A percentile compares a stretch with the other conserved stretches of the same genome.
Conservation (phyloP, 2,797 vertebrate genomes). For the Carcharodon carcharias region DNA sequence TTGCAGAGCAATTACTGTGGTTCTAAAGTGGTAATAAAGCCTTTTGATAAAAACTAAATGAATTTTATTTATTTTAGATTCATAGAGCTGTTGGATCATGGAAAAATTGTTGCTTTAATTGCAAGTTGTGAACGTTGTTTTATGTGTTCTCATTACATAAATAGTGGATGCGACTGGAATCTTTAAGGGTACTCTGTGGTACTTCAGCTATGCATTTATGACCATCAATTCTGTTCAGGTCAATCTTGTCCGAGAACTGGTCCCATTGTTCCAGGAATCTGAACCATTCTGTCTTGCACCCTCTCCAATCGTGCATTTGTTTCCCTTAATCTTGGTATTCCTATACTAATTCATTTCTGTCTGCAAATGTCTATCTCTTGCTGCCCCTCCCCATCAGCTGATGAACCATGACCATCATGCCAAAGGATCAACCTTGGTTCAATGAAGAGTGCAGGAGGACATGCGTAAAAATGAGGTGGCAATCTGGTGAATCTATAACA, state of each 20-base stretch:
- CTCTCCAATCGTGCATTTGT: neutral
- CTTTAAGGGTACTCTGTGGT: neutral
- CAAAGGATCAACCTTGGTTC: too few species aligned
- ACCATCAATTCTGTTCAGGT: neutral
- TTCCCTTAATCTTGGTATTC: neutral
- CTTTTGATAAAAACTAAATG: constrained; percentile 35
- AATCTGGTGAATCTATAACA: too few species aligned
- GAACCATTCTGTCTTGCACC: neutral
- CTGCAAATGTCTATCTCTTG: neutral
- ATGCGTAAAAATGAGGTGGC: too few species aligned
- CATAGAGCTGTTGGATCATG: neutral
- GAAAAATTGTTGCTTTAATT: neutral
- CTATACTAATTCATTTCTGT: too few species aligned
- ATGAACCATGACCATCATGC: too few species aligned
- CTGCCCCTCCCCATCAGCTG: neutral
- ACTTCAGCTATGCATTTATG: neutral
- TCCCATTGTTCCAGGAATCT: neutral
- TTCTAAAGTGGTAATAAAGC: constrained; percentile 1
- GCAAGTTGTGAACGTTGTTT: neutral
- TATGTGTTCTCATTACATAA: neutral
- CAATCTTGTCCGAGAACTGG: neutral
- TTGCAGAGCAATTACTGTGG: constrained; percentile 19
- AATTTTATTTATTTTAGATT: neutral
- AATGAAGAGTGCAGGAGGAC: too few species aligned
- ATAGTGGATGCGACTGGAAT: neutral